phyloP scores from a whole-genome alignment of 1,140 invertebrate species.

The Pachypeltis micranthus region DNA sequence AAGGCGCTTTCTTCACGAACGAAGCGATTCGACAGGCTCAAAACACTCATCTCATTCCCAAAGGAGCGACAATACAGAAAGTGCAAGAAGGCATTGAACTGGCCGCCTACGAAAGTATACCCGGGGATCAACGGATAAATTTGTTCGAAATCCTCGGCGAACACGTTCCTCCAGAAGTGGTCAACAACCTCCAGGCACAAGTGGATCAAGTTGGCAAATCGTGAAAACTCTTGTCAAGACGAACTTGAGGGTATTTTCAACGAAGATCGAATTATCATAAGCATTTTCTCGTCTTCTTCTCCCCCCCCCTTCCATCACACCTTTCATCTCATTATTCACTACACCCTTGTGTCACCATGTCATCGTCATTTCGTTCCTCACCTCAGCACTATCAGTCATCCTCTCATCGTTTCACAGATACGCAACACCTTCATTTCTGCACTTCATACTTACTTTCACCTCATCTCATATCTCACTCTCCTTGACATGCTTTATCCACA shows the following conservation, averaged over 20 bases:
- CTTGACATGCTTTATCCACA: no score
- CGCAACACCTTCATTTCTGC: not conserved
- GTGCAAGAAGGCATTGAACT: conserved; percentile 73
- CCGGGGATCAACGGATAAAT: conserved; percentile 67
- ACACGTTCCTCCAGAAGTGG: conserved; percentile 71
- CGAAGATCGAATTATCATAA: not conserved
- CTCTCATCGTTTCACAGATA: not conserved
- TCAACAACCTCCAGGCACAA: conserved; percentile 68
- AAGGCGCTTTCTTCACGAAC: conserved; percentile 65
- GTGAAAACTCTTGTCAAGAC: no score
- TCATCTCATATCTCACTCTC: no score
- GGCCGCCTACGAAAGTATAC: conserved; percentile 68
- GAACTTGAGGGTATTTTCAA: no score
- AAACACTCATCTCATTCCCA: conserved; percentile 67
- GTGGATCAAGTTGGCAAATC: conserved; percentile 61
- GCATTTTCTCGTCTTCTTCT: not conserved
- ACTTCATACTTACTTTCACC: not conserved
- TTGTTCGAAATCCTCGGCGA: conserved; percentile 67
- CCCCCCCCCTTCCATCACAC: not conserved
- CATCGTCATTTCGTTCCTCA: no score
- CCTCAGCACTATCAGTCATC: no score
- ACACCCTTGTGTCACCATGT: no score
- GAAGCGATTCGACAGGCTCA: conserved; percentile 76
- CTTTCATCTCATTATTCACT: not conserved
- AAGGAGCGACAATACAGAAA: conserved; percentile 72